phyloP scores from a whole-genome alignment of 2,888 invertebrate genomes.

The Leptinotarsa haldemani region DNA sequence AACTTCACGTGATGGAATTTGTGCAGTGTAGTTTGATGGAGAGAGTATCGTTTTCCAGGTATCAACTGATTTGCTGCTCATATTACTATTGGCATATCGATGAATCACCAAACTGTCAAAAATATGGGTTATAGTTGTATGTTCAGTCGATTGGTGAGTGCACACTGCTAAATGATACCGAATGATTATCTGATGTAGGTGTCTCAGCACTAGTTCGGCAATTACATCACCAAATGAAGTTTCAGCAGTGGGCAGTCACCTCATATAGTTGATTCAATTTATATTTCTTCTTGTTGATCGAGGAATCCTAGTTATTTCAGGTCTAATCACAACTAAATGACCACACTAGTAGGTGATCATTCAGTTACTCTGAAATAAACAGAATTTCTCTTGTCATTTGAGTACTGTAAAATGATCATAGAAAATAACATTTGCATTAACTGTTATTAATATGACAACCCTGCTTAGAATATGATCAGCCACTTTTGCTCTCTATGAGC shows the following conservation, averaged over 20 bases:
- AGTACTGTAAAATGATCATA: constrained; percentile 22
- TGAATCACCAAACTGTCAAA: constrained; percentile 15
- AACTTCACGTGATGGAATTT: constrained; percentile 59
- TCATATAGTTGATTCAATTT: constrained; percentile 48
- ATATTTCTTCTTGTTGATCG: constrained; percentile 39
- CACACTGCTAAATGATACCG: constrained; percentile 38
- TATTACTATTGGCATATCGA: constrained; percentile 50
- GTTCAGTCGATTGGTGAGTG: constrained; percentile 48
- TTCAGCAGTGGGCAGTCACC: constrained; percentile 36
- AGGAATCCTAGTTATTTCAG: constrained; percentile 44
- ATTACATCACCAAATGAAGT: constrained; percentile 40
- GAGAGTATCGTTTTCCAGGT: constrained; percentile 62
- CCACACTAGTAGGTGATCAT: constrained; percentile 2
- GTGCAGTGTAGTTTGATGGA: constrained; percentile 67
- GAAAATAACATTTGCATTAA: constrained; percentile 37
- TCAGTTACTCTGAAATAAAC: constrained; percentile 5
- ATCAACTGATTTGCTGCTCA: constrained; percentile 63
- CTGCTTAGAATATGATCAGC: constrained; percentile 45
- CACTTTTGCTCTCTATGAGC: constrained; percentile 44
- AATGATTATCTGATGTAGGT: constrained; percentile 40
- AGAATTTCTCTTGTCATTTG: not conserved
- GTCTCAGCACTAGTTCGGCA: constrained; percentile 56
- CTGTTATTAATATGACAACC: constrained; percentile 47
- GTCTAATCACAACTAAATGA: constrained; percentile 2
- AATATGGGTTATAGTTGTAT: constrained; percentile 47